Base-by-base conservation (phyloP, 2,888 invertebrate species). In the Sthenelais limicola region DNA sequence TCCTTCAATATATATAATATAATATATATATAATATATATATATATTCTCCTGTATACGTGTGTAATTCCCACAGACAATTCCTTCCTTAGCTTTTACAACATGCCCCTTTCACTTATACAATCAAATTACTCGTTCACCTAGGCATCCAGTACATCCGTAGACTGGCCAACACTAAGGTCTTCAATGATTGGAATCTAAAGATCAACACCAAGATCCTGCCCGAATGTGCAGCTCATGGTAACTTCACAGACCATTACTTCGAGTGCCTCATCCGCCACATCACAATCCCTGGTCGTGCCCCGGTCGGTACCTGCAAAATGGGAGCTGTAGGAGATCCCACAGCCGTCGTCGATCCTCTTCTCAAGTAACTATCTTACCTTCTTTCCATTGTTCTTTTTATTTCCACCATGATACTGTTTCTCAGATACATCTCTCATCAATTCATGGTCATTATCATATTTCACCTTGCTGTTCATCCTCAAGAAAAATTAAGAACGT, bases 251-350 rank as follows among this genome's bases (percentile, higher is more conserved):
- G 80, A 80, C 48, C 74, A 68, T 12, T 83, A 81, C 72, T 72
- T 77, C 62, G 79, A 83, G 69, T 82, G 80, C 52, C 81, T 81
- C 74, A 76, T 86, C 30, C 78, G 84, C 4, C 80, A 81, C 47
- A 78, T 84, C 67, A 83, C 86, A 0, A 81, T 84, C 3, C 77
- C 93, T 0, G 92, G 93, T 0, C 93, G 94, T 83, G 94, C 94
- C 85, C 92, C 91, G 0, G 92, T 91, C 0, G 94, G 94, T 0
- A 93, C 92, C 0, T 93, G 93, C 82, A 90, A 91, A 24, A 93
- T 94, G 83, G 94, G 93, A 1, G 84, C 79, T 21, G 72, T 35
- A 0, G 80, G 83, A 1, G 88, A 89, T 74, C 75, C 78, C 2
- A 80, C 83, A 82, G 89, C 90, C 0, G 94, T 94, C 0, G 92